phyloP scores from a whole-genome alignment of 2,113 vertebrate genomes.

The Chauna torquata region DNA sequence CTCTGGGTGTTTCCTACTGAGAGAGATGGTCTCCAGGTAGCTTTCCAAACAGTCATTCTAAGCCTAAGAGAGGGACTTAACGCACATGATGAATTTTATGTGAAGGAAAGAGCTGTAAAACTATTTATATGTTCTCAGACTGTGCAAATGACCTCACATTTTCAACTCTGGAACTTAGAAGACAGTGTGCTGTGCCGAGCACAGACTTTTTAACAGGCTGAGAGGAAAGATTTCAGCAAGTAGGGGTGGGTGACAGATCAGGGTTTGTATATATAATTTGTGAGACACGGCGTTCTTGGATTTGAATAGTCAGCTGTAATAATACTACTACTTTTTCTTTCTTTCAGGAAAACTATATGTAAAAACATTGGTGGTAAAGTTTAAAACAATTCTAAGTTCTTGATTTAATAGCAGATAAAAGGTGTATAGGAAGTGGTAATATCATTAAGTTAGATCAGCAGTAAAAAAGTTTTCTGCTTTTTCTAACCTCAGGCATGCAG shows the following conservation, averaged over 20 bases:
- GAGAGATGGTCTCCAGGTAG: not conserved
- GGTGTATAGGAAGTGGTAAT: not conserved
- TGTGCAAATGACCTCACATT: not conserved
- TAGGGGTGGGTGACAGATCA: conserved; percentile 12
- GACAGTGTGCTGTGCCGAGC: not conserved
- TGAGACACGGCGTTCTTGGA: not conserved
- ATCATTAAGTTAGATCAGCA: conserved; percentile 16
- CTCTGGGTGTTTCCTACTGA: not conserved
- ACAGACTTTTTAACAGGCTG: not conserved
- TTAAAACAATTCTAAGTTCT: not conserved
- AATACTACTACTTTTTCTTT: conserved; percentile 17
- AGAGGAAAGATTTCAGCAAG: conserved; percentile 4
- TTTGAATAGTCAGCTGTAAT: conserved; percentile 56
- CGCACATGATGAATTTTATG: not conserved
- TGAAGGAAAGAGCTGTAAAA: not conserved
- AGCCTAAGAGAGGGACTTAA: not conserved
- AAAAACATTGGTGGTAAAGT: conserved; percentile 35
- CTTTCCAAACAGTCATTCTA: not conserved
- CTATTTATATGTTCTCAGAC: not conserved
- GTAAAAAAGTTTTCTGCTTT: conserved; percentile 35
- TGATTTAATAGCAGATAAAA: not conserved
- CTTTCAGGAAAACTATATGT: not conserved
- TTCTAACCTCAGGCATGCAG: not conserved
- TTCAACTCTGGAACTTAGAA: not conserved
- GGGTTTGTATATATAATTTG: conserved; percentile 63